phyloP scores from a whole-genome alignment of 2,797 vertebrate genomes.

The Intellagama lesueurii region DNA sequence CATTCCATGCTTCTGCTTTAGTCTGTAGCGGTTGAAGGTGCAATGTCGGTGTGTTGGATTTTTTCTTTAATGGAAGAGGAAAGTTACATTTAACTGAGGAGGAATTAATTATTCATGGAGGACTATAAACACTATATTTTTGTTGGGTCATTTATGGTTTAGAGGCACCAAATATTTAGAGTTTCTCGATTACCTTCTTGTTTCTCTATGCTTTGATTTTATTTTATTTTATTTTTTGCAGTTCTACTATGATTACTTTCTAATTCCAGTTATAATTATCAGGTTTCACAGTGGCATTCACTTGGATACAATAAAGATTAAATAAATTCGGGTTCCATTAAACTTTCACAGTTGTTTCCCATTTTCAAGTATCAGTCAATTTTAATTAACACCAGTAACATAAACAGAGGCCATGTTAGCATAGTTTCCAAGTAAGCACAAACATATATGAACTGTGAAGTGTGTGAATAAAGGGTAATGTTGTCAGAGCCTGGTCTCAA shows the following conservation, averaged over 20 bases:
- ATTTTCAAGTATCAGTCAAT: neutral
- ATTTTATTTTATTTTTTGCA: too few relatives aligned
- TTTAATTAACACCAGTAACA: slow-evolving; percentile 26
- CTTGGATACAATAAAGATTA: slow-evolving; percentile 22
- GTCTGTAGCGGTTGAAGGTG: neutral
- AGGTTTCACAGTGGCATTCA: slow-evolving; percentile 3
- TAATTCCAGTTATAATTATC: slow-evolving; percentile 20
- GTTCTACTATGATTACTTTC: slow-evolving; percentile 7
- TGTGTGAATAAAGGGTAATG: neutral
- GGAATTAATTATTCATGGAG: neutral
- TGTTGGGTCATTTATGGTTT: slow-evolving; percentile 14
- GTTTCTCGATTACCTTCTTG: neutral
- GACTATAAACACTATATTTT: neutral
- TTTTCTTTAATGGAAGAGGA: neutral
- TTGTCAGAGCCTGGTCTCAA: slow-evolving; percentile 16
- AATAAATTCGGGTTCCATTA: neutral
- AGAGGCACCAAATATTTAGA: neutral
- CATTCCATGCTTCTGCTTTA: neutral
- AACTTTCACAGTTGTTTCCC: slow-evolving; percentile 31
- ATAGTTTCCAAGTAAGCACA: slow-evolving; percentile 9
- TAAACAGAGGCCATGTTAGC: neutral
- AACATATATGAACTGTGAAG: neutral
- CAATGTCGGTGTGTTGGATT: neutral
- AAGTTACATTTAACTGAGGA: neutral
- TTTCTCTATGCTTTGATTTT: neutral